A percentile compares a stretch with the other conserved stretches of the same genome.
Conservation (phyloP, 2,113 vertebrate genomes). For the Diadophis punctatus region DNA sequence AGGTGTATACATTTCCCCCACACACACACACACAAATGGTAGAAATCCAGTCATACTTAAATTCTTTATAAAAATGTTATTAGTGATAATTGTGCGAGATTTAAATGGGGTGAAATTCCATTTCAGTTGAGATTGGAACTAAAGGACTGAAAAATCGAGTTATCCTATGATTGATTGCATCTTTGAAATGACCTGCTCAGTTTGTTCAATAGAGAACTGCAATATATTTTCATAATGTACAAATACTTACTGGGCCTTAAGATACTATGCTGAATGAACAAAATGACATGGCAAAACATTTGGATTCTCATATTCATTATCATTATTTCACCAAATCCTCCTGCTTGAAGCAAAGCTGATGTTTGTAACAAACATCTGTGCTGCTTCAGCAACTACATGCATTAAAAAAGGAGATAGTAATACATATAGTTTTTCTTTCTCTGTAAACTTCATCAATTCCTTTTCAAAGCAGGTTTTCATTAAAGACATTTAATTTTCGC, state of each 20-base stretch:
- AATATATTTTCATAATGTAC: background rate
- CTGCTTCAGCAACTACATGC: conserved; percentile 46
- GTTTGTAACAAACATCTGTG: conserved; percentile 25
- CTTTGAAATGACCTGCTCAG: background rate
- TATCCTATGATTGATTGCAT: background rate
- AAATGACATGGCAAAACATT: conserved; percentile 3
- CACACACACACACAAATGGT: background rate
- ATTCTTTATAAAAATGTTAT: background rate
- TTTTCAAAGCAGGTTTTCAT: conserved; percentile 56
- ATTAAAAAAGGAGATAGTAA: conserved; percentile 80
- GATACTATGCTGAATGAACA: background rate
- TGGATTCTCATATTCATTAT: conserved; percentile 16
- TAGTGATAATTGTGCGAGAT: background rate
- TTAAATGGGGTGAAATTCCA: conserved; percentile 37
- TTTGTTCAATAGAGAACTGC: background rate
- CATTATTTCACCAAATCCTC: conserved; percentile 7
- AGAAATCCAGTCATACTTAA: background rate
- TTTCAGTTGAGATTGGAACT: conserved; percentile 22
- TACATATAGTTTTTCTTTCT: conserved; percentile 69
- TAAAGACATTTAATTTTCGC: background rate
- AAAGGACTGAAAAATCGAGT: conserved; percentile 12
- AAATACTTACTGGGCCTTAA: background rate
- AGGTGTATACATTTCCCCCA: background rate
- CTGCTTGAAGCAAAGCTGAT: conserved; percentile 20
- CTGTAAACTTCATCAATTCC: conserved; percentile 63